A percentile compares a stretch with the other conserved stretches of the same genome.
These are phyloP conservation scores for Oryzias javanicus DNA, from an alignment of 2,113 vertebrate genomes.

Conservation along the genomic window DNA sequence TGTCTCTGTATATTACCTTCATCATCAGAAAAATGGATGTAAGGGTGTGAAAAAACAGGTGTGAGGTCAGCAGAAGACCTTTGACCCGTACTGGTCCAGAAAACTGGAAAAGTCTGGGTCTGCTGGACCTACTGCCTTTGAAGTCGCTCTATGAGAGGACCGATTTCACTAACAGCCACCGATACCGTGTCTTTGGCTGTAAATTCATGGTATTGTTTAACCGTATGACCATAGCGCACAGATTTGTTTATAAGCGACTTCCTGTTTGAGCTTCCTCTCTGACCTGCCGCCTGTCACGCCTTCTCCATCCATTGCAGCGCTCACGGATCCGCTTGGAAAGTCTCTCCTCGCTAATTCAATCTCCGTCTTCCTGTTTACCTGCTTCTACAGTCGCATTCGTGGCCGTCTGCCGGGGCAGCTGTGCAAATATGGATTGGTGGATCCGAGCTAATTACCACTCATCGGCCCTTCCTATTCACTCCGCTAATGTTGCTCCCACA, in stretches of 20 bases:
- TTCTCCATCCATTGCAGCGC: slow-evolving; percentile 8
- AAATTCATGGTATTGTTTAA: no score
- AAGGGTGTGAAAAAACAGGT: no score
- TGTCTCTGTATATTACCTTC: no score
- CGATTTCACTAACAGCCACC: no score
- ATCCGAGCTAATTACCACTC: slow-evolving; percentile 48
- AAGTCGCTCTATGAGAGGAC: no score
- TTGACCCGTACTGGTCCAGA: no score
- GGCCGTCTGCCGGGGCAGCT: slow-evolving; percentile 40
- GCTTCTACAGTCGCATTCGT: slow-evolving; percentile 20
- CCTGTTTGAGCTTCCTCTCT: slow-evolving; percentile 38
- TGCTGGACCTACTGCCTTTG: no score
- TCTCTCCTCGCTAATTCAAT: slow-evolving; percentile 55
- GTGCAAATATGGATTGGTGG: slow-evolving; percentile 55
- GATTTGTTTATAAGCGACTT: slow-evolving; percentile 30
- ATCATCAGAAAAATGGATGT: no score
- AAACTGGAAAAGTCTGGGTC: no score
- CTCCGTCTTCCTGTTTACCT: slow-evolving; percentile 65
- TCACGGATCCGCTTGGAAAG: slow-evolving; percentile 27
- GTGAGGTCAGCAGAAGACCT: no score
- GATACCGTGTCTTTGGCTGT: no score
- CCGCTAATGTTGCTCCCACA: slow-evolving; percentile 11
- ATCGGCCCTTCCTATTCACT: slow-evolving; percentile 45
- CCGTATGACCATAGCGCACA: no score
- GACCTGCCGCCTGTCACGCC: slow-evolving; percentile 4